phyloP scores from a whole-genome alignment of 1,140 invertebrate genomes.

The Ostrea edulis region DNA sequence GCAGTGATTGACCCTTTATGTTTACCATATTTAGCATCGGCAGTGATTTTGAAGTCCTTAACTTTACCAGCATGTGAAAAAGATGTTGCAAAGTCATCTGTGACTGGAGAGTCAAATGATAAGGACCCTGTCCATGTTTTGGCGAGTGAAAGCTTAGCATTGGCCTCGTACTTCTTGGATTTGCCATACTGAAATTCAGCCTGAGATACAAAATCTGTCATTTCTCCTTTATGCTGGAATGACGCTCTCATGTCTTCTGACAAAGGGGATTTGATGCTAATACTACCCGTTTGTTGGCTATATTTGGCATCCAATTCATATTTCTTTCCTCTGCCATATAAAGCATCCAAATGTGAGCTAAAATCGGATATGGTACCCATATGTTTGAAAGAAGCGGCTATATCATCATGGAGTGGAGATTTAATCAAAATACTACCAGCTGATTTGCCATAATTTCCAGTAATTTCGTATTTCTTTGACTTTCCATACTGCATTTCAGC shows the following conservation, averaged over 20 bases:
- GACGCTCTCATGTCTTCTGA: conserved; percentile 40
- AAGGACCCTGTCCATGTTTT: conserved; percentile 44
- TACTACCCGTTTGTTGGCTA: conserved; percentile 6
- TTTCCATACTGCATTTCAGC: conserved; percentile 37
- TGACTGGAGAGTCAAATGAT: conserved; percentile 40
- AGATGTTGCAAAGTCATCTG: conserved; percentile 25
- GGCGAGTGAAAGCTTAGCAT: conserved; percentile 41
- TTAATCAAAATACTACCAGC: conserved; percentile 19
- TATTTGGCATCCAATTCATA: conserved; percentile 23
- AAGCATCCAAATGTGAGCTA: conserved; percentile 44
- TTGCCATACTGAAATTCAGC: conserved; percentile 44
- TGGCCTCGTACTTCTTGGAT: conserved; percentile 46
- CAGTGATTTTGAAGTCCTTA: conserved; percentile 46
- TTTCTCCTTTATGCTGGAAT: conserved; percentile 32
- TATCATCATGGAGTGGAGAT: conserved; percentile 40
- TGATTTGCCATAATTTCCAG: background rate
- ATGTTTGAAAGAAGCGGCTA: conserved; percentile 42
- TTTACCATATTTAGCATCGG: conserved; percentile 51
- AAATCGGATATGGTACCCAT: conserved; percentile 41
- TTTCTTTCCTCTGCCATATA: conserved; percentile 46
- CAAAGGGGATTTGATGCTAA: conserved; percentile 37
- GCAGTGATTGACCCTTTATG: background rate
- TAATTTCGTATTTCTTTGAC: conserved; percentile 30
- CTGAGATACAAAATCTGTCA: conserved; percentile 32
- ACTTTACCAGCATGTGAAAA: conserved; percentile 45